Conservation (phyloP, 2,888 invertebrate species). For the Ligdia adustata region DNA sequence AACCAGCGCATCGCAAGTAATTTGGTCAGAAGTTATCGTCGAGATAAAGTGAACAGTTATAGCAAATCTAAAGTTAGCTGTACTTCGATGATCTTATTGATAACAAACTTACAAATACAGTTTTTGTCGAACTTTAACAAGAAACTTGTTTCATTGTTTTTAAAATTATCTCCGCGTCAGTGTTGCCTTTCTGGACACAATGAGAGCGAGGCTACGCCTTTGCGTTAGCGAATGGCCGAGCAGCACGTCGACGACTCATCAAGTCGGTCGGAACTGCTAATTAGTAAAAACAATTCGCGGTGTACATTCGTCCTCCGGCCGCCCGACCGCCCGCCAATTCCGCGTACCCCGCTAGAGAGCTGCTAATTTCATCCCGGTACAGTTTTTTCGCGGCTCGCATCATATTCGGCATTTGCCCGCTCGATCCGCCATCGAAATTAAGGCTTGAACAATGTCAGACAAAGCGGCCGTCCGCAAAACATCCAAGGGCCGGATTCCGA, state of each 20-base stretch:
- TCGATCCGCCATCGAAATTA: constrained; percentile 82
- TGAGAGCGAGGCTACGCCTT: constrained; percentile 39
- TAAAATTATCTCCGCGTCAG: constrained; percentile 44
- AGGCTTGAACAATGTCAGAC: constrained; percentile 83
- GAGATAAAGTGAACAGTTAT: too few species aligned
- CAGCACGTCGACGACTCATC: constrained; percentile 57
- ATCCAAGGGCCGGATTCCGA: constrained; percentile 78
- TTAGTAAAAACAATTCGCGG: constrained; percentile 81
- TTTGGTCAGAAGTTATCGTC: too few species aligned
- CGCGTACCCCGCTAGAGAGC: constrained; percentile 80
- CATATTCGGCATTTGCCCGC: constrained; percentile 83
- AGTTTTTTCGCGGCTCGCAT: constrained; percentile 81
- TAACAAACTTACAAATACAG: constrained; percentile 34
- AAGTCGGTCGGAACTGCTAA: constrained; percentile 73
- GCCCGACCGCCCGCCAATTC: constrained; percentile 82
- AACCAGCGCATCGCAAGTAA: too few species aligned
- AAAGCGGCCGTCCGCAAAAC: constrained; percentile 83
- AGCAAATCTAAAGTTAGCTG: background rate
- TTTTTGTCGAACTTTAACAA: constrained; percentile 36
- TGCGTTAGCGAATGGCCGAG: constrained; percentile 34
- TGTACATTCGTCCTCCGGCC: constrained; percentile 70
- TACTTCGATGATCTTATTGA: constrained; percentile 25
- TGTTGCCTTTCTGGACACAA: constrained; percentile 40
- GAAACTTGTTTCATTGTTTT: constrained; percentile 53
- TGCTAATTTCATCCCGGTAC: constrained; percentile 81